phyloP scores from a whole-genome alignment of 2,797 vertebrate species.

The Heteromormyrus szaboi region DNA sequence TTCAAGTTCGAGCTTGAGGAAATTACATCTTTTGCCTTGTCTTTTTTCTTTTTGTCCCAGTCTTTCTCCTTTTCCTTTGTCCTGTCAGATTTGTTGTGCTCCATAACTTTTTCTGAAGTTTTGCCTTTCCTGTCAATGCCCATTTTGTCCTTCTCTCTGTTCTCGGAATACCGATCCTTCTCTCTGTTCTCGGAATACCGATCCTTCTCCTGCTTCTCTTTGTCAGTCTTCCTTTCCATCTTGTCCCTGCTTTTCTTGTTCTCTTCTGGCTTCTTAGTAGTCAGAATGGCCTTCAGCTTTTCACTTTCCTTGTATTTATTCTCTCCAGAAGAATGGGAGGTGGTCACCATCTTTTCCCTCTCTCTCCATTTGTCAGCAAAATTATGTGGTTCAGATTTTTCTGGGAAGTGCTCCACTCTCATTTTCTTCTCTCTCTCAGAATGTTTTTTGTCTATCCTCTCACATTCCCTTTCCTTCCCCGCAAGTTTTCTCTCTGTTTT shows the following conservation, averaged over 20 bases:
- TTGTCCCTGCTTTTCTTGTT: slow-evolving; percentile 85
- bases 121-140: slow-evolving; percentile 78
- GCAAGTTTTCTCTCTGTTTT: slow-evolving; percentile 76
- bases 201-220: slow-evolving; percentile 78
- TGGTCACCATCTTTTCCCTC: slow-evolving; percentile 58
- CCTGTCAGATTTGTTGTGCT: slow-evolving; percentile 77
- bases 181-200: slow-evolving; percentile 65
- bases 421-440: slow-evolving; percentile 86
- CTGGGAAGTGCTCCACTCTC: slow-evolving; percentile 74
- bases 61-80: slow-evolving; percentile 72
- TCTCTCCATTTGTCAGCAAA: slow-evolving; percentile 74
- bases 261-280: slow-evolving; percentile 79
- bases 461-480: slow-evolving; percentile 80
- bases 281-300: slow-evolving; percentile 67
- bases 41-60: slow-evolving; percentile 79
- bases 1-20: slow-evolving; percentile 69
- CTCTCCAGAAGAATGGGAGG: slow-evolving; percentile 67
- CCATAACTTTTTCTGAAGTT: slow-evolving; percentile 70
- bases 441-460: slow-evolving; percentile 80
- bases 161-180: slow-evolving; percentile 64
- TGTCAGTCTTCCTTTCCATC: slow-evolving; percentile 78
- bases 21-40: slow-evolving; percentile 75
- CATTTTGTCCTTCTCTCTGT: slow-evolving; percentile 74
- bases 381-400: slow-evolving; percentile 75
- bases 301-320: slow-evolving; percentile 85